phyloP scores from a whole-genome alignment of 2,888 invertebrate species.

The Dasysyrphus tricinctus region DNA sequence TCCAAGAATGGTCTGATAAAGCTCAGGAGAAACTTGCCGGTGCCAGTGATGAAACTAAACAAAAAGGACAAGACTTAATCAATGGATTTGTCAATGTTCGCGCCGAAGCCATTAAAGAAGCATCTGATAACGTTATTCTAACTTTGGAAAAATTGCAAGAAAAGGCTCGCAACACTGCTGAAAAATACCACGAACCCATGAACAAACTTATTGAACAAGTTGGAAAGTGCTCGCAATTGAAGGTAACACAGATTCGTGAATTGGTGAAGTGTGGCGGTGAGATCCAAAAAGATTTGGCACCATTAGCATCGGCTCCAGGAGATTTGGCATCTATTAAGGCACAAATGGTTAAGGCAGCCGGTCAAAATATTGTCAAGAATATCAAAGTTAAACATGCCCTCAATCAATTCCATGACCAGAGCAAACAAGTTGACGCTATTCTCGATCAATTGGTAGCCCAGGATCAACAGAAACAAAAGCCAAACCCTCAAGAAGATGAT shows the following conservation, averaged over 20 bases:
- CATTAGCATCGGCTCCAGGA: conserved; percentile 19
- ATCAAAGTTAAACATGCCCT: conserved; percentile 1
- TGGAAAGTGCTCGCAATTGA: conserved; percentile 22
- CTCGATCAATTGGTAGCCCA: conserved; percentile 40
- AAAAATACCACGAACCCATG: conserved; percentile 42
- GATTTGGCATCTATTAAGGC: conserved; percentile 12
- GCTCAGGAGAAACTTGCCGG: conserved; percentile 31
- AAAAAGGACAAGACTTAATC: conserved; percentile 43
- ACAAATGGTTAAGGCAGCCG: conserved; percentile 24
- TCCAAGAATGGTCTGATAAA: conserved; percentile 39
- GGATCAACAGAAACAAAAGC: conserved; percentile 12
- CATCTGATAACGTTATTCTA: conserved; percentile 24
- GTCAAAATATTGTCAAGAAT: conserved; percentile 22
- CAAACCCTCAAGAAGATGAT: background rate
- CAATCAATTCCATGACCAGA: conserved; percentile 20
- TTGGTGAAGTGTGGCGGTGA: background rate
- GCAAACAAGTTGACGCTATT: background rate
- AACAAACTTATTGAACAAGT: conserved; percentile 43
- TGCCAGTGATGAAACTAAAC: conserved; percentile 34
- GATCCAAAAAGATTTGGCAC: conserved; percentile 1
- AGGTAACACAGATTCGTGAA: conserved; percentile 6
- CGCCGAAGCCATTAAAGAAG: conserved; percentile 29
- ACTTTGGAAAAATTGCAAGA: conserved; percentile 44
- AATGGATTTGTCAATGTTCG: conserved; percentile 8
- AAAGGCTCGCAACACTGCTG: conserved; percentile 32